These are phyloP conservation scores for Hippocampus comes DNA, from an alignment of 2,113 vertebrate genomes.

Conservation along the genomic window DNA sequence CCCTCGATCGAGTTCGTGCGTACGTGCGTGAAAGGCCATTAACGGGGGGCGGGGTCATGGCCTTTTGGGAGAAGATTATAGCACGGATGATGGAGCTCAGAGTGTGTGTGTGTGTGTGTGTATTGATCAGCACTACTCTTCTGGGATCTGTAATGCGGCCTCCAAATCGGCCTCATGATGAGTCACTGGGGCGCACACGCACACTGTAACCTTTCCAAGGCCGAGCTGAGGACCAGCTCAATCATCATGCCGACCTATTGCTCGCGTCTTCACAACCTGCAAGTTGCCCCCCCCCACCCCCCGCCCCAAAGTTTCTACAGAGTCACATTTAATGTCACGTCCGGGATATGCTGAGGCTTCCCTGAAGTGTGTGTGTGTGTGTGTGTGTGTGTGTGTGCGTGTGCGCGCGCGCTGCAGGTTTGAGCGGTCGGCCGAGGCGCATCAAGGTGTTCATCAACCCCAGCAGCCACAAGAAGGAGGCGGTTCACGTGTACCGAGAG, in stretches of 20 bases:
- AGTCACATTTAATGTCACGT: not conserved
- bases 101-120: conserved; percentile 9
- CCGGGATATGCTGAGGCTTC: too few relatives aligned
- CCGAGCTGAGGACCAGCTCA: too few relatives aligned
- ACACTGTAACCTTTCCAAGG: conserved; percentile 1
- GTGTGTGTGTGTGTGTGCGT: not conserved
- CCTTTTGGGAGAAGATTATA: conserved; percentile 65
- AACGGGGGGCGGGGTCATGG: conserved; percentile 60
- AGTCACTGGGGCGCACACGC: conserved; percentile 23
- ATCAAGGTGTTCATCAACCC: conserved; percentile 94
- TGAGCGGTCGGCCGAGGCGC: conserved; percentile 81
- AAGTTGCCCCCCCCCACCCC: too few relatives aligned
- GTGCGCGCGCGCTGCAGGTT: conserved; percentile 63
- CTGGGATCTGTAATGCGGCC: conserved; percentile 57
- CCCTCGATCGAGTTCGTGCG: not conserved
- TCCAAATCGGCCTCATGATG: conserved; percentile 65
- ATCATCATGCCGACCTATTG: too few relatives aligned
- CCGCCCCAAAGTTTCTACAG: too few relatives aligned
- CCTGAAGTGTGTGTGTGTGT: too few relatives aligned
- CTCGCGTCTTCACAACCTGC: too few relatives aligned
- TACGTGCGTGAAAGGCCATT: conserved; percentile 44
- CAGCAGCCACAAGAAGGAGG: conserved; percentile 88
- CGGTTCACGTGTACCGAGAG: conserved; percentile 81
- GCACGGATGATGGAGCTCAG: conserved; percentile 62
- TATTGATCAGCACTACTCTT: conserved; percentile 56